Evolutionary conservation across 2,113 vertebrate species (phyloP), one percentile per base, ranked within the genome.

Genomic region (Carassius carassius): DNA sequence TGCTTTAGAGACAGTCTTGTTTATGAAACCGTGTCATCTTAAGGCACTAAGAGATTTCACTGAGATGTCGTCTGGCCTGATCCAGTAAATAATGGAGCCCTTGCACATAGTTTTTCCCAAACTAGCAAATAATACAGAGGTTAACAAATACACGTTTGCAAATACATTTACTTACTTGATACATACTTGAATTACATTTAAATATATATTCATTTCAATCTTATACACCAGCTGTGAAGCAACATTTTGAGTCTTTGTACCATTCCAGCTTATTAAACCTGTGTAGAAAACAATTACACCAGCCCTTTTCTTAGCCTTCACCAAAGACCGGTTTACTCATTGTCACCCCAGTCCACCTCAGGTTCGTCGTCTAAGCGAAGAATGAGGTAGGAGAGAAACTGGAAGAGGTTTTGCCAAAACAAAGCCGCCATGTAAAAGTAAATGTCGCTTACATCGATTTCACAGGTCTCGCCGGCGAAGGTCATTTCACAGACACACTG

Each of bases 361-460:
- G 96, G 97, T 78, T 96, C 96, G 37, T 98, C 96, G 32, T 96
- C 96, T 94, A 97, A 94, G 88, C 92, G 93, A 75, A 98, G 93
- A 84, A 97, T 91, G 51, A 98, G 96, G 90, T 96, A 97, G 76
- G 98, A 97, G 2, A 98, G 94, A 51, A 97, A 94, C 93, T 97
- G 97, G 90, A 97, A 97, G 86, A 97, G 96, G 89, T 97, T 97
- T 92, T 97, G 97, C 97, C 97, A 97, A 84, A 97, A 91, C n/a
- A 97, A 88, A 89, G 97, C 84, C 0, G 96, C 97, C 86, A 96
- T 93, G 82, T 94, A 96, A 92, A 97, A 96, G 92, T 97, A 97
- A 93, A 97, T 91, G 93, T 97, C 94, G 95, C 96, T 97, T 96
- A 98, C 95, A 73, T 98, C 95, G 73, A 95, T 93, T 92, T 98